Evolutionary conservation across 2,888 invertebrate genomes (phyloP).

Genomic region (Prionchulus punctatus): DNA sequence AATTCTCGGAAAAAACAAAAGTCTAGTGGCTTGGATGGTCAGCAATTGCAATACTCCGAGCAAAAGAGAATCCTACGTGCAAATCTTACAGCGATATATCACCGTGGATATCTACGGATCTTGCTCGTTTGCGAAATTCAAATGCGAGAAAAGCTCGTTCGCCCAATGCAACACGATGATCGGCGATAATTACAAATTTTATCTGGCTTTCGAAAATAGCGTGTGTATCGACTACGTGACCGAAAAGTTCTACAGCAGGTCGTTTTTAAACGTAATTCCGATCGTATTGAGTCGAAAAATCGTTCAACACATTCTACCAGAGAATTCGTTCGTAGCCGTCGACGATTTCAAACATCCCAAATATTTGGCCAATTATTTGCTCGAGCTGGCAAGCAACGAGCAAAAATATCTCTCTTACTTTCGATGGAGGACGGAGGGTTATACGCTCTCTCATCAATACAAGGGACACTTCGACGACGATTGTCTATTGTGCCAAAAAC

Average conservation of each 20-base stretch:
- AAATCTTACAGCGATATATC: not conserved
- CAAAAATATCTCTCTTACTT: not conserved
- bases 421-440: not conserved
- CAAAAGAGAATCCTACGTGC: not conserved
- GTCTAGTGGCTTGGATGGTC: not conserved
- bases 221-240: constrained; percentile 12
- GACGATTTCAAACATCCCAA: not conserved
- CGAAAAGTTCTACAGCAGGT: not conserved
- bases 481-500: too few species aligned
- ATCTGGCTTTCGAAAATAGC: constrained; percentile 21
- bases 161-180: constrained; percentile 19
- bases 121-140: not conserved
- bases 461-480: too few species aligned
- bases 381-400: not conserved
- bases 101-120: constrained; percentile 9
- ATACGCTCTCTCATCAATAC: not conserved
- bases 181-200: constrained; percentile 18
- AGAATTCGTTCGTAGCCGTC: not conserved
- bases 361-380: not conserved
- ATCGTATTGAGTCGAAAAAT: not conserved
- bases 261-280: not conserved
- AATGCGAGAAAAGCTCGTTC: constrained; percentile 1
- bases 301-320: not conserved
- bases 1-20: not conserved
- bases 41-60: not conserved